Conservation (phyloP, 2,113 vertebrate genomes). For the Lipophrys pholis region DNA sequence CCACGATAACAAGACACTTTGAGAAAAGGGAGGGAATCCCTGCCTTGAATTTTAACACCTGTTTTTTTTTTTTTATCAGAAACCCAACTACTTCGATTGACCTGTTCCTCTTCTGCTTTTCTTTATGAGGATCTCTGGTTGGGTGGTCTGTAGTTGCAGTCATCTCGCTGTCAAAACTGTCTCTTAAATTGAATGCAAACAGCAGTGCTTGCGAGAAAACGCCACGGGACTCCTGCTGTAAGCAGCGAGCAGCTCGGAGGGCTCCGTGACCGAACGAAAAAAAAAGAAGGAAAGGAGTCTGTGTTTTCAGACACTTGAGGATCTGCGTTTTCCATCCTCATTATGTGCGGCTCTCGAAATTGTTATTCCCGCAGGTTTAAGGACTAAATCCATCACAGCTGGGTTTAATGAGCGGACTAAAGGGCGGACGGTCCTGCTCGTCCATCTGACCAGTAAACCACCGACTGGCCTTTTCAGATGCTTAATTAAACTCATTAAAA, state of each 20-base stretch:
- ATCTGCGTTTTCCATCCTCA: neutral
- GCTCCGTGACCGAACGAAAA: neutral
- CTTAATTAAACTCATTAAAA: slow-evolving; percentile 65
- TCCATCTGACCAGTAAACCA: slow-evolving; percentile 8
- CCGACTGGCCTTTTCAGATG: slow-evolving; percentile 57
- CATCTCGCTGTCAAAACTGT: too few species aligned
- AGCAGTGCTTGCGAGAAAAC: neutral
- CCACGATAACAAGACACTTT: too few species aligned
- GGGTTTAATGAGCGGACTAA: slow-evolving; percentile 31
- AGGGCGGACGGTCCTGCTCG: neutral
- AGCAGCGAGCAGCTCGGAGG: too few species aligned
- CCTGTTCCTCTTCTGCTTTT: too few species aligned
- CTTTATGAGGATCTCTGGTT: too few species aligned
- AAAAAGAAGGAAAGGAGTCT: neutral
- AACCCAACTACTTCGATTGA: too few species aligned
- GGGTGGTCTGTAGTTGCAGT: too few species aligned
- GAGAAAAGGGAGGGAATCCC: too few species aligned
- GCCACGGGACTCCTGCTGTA: neutral
- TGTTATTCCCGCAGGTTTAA: slow-evolving; percentile 13
- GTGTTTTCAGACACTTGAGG: neutral
- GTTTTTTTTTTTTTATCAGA: too few species aligned
- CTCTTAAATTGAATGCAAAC: too few species aligned
- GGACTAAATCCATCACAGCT: neutral
- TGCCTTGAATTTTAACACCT: too few species aligned
- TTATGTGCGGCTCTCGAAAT: slow-evolving; percentile 1